Base-by-base conservation (phyloP, 2,888 invertebrate species). In the Cataglyphis altisquamis region DNA sequence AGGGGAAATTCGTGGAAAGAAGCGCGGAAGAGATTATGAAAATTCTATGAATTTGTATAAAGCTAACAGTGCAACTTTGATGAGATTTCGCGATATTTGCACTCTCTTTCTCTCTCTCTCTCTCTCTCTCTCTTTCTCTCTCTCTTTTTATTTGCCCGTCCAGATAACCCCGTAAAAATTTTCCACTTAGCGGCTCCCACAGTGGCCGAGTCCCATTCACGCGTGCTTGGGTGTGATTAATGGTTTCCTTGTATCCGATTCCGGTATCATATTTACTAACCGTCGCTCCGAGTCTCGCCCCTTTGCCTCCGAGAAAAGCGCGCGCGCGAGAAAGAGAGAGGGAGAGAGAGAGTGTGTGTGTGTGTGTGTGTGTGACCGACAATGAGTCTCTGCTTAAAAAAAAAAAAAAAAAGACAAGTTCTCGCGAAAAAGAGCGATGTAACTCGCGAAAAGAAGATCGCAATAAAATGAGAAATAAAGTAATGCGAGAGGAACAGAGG, bases 231-330 rank as follows among this genome's bases (percentile, higher is more conserved):
- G 67, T 91, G 91, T 91, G 91, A 93, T 90, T 91, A 90, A 93
- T 91, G 88, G 89, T 90, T 92, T 92, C 90, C 91, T 90, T 91
- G 90, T 92, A 92, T 93, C 89, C 91, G 90, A 91, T 92, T 91
- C 89, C 92, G 91, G 89, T 92, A 92, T 91, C 91, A 82, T 88
- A 84, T 90, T 88, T 91, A 84, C 67, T 84, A 72, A 80, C 78
- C 82, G 82, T 18, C 80, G 67, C 48, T 66, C 75, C 57, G 70
- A 52, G 48, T 82, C 80, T 82, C 83, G 62, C 68, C 48, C 62
- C 75, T 77, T 82, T 39, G 63, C 41, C 78, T 36, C 57, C 39
- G 66, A 57, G 78, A 68, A 82, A 75, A 74, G 39, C 41, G 48
- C 18, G 21, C 18, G 25, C 10, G n/a, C 8, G 21, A n/a, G 39